These are phyloP conservation scores for Trochalopteron elliotii DNA, from an alignment of 2,113 vertebrate species.

Conservation along the genomic window DNA sequence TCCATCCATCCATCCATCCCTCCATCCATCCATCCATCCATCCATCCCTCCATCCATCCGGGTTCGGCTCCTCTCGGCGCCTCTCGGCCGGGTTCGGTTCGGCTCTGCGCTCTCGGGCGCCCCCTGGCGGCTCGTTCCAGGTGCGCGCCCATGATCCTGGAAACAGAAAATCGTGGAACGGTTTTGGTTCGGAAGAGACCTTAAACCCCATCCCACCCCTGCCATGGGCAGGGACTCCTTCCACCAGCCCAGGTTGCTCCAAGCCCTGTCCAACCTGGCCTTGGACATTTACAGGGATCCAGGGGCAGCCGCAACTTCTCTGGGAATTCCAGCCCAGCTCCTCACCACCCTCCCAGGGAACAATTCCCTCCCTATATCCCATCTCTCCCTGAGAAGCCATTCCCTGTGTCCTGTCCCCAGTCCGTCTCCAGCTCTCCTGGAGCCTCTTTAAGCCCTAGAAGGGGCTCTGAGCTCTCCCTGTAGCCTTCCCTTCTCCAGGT, in stretches of 20 bases:
- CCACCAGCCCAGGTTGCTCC: background rate
- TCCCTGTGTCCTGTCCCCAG: background rate
- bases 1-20: too few species aligned
- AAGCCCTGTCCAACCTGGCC: background rate
- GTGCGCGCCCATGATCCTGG: too few species aligned
- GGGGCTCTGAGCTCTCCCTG: background rate
- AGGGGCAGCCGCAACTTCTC: background rate
- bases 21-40: accelerated
- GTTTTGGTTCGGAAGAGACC: too few species aligned
- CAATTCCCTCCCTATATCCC: background rate
- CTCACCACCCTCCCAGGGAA: too few species aligned
- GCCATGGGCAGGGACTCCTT: background rate
- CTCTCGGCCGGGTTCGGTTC: too few species aligned
- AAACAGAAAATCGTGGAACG: too few species aligned
- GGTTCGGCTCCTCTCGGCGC: too few species aligned
- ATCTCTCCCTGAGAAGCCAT: background rate
- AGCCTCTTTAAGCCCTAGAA: background rate
- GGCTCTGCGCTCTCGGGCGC: too few species aligned
- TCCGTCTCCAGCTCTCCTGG: background rate
- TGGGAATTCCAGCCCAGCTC: background rate
- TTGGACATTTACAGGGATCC: background rate
- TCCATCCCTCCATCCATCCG: accelerated
- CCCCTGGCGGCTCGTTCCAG: too few species aligned
- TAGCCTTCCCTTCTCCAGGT: background rate
- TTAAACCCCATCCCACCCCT: too few species aligned